Base-by-base conservation (phyloP, 2,888 invertebrate genomes). In the Volucella inflata region DNA sequence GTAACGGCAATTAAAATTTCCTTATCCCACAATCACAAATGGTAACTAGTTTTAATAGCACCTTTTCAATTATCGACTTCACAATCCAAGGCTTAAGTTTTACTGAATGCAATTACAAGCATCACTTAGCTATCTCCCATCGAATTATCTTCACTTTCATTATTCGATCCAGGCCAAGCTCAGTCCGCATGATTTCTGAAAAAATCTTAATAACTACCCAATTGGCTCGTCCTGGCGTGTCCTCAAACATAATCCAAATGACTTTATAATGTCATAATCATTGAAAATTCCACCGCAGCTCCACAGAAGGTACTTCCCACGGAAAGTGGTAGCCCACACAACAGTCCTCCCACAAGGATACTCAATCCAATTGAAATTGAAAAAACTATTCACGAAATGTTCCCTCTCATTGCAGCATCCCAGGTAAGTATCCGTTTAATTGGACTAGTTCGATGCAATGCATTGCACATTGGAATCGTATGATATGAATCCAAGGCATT, bases 371-470 rank as follows among this genome's bases (percentile, higher is more conserved):
- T 51, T 70, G 79, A 59, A 59, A 65, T 65, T 46, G 46, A 65
- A 30, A 64, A 48, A 80, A 67, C 44, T 55, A 75, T 76, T 72
- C 42, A 50, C 40, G n/a, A 50, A 72, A 62, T 51, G 60, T 51
- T 44, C 17, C 8, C n/a, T 14, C 42, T 68, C 30, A 16, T 60
- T 30, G 30, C 30, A 59, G 59, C 64, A 72, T 80, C 44, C 62
- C 75, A 71, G 81, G 81, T 30, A 30, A 30, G 30, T 84, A 84
- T 84, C 75, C 80, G 71, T 84, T 84, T 84, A 84, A 84, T 84
- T 84, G 84, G 80, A 67, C 46, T 80, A 80, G 76, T 80, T 71
- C 70, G 70, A 74, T 46, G 67, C 38, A 68, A 57, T 50, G 55
- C 44, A 40, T 14, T 72, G 44, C 46, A 60, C 64, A 48, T 48